A percentile compares a stretch with the other conserved stretches of the same genome.
Evolutionary conservation across 2,888 invertebrate species (phyloP).

Genomic region (Lapara coniferarum): DNA sequence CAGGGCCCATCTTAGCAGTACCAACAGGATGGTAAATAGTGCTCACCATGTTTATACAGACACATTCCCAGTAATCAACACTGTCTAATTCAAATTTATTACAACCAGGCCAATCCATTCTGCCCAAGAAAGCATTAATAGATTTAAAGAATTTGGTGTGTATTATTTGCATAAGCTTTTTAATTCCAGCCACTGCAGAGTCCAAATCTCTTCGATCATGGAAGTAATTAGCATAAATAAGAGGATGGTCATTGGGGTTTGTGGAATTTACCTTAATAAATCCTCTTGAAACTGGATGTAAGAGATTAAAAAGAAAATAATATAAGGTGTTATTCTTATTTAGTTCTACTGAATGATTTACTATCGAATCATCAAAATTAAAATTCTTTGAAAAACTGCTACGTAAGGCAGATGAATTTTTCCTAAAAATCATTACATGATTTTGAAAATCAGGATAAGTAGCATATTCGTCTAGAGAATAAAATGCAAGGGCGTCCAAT

Average conservation of each 20-base stretch:
- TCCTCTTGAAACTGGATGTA: slow-evolving; percentile 82
- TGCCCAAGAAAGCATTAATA: slow-evolving; percentile 50
- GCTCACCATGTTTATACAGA: slow-evolving; percentile 71
- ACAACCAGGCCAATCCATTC: slow-evolving; percentile 53
- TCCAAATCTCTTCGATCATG: slow-evolving; percentile 79
- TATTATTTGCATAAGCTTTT: slow-evolving; percentile 52
- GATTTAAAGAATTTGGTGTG: slow-evolving; percentile 53
- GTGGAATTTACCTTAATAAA: slow-evolving; percentile 79
- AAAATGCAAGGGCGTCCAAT: slow-evolving; percentile 77
- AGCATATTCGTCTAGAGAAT: slow-evolving; percentile 50
- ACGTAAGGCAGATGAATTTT: slow-evolving; percentile 48
- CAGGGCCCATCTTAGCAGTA: slow-evolving; percentile 84
- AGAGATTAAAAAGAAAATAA: slow-evolving; percentile 57
- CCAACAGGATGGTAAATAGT: slow-evolving; percentile 88
- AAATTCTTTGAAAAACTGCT: slow-evolving; percentile 18
- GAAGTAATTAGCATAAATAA: slow-evolving; percentile 86
- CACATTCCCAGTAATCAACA: slow-evolving; percentile 59
- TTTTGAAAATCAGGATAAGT: slow-evolving; percentile 58
- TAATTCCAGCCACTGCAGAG: slow-evolving; percentile 51
- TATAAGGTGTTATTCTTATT: slow-evolving; percentile 57
- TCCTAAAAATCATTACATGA: slow-evolving; percentile 47
- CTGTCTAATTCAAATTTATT: slow-evolving; percentile 49
- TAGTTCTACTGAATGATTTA: slow-evolving; percentile 45
- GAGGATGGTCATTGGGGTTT: slow-evolving; percentile 83
- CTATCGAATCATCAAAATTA: slow-evolving; percentile 58